Evolutionary conservation across 2,113 vertebrate species (phyloP).

Genomic region (Laticauda colubrina): DNA sequence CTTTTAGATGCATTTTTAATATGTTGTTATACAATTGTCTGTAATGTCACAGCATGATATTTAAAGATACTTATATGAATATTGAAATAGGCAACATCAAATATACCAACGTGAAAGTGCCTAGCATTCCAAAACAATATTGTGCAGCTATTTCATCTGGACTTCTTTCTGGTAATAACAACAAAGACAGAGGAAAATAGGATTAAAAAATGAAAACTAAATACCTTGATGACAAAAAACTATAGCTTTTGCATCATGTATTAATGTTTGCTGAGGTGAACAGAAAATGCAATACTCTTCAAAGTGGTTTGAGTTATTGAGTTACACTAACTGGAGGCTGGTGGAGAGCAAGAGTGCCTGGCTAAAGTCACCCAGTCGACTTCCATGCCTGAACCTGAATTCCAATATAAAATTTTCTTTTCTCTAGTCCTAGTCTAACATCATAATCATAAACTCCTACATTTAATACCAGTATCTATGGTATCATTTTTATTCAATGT

Average conservation of each 20-base stretch:
- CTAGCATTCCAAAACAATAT: not conserved
- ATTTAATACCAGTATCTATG: not conserved
- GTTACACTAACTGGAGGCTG: not conserved
- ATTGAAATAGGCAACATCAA: not conserved
- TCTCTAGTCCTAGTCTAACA: not conserved
- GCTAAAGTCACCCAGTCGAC: not conserved
- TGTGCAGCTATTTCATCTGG: not conserved
- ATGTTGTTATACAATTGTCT: slow-evolving; percentile 4
- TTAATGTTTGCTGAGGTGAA: not conserved
- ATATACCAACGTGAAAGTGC: not conserved
- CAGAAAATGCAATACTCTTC: not conserved
- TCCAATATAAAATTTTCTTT: not conserved
- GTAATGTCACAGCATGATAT: not conserved
- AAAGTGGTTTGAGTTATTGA: not conserved
- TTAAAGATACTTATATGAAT: not conserved
- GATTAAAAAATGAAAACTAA: not conserved
- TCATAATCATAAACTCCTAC: not conserved
- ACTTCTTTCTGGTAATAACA: not conserved
- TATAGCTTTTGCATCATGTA: not conserved
- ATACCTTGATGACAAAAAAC: not conserved
- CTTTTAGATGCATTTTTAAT: slow-evolving; percentile 6
- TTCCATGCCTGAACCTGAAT: not conserved
- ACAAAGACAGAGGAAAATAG: not conserved
- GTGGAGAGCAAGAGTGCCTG: not conserved
- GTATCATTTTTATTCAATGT: not conserved